These are phyloP conservation scores for Sebastiscus albofasciatus DNA, from an alignment of 2,797 vertebrate genomes.

Conservation along the genomic window DNA sequence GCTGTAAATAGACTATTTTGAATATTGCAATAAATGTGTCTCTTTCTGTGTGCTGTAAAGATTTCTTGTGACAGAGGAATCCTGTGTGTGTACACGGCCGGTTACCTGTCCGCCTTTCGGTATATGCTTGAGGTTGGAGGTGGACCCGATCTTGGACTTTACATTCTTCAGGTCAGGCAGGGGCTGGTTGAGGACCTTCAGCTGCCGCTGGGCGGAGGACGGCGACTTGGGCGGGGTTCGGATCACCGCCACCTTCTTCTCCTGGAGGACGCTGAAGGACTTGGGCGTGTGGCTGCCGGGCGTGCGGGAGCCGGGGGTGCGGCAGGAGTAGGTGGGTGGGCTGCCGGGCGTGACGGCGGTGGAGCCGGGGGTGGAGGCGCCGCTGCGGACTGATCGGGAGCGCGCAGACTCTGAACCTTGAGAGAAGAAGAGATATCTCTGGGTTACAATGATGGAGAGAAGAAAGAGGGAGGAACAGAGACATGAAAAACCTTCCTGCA, in stretches of 20 bases:
- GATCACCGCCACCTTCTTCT: conserved; percentile 95
- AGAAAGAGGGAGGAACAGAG: not conserved
- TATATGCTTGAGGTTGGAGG: conserved; percentile 92
- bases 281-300: conserved; percentile 92
- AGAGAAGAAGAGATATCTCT: not conserved
- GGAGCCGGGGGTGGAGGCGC: conserved; percentile 92
- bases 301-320: conserved; percentile 93
- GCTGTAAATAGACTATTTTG: not conserved
- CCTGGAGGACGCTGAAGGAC: conserved; percentile 91
- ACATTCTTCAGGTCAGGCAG: conserved; percentile 94
- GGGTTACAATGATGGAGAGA: not conserved
- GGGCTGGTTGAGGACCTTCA: conserved; percentile 93
- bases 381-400: conserved; percentile 91
- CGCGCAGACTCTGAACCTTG: conserved; percentile 90
- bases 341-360: conserved; percentile 93
- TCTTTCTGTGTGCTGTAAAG: not conserved
- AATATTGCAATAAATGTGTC: not conserved
- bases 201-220: conserved; percentile 90
- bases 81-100: not conserved
- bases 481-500: not conserved
- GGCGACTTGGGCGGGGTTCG: conserved; percentile 96
- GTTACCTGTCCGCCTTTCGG: conserved; percentile 95
- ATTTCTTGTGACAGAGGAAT: not conserved
- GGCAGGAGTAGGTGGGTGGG: conserved; percentile 93
- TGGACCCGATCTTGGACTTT: conserved; percentile 95